A percentile compares a stretch with the other conserved stretches of the same genome.
Evolutionary conservation across 2,113 vertebrate genomes (phyloP).

Genomic region (Paraplagusia blochii): DNA sequence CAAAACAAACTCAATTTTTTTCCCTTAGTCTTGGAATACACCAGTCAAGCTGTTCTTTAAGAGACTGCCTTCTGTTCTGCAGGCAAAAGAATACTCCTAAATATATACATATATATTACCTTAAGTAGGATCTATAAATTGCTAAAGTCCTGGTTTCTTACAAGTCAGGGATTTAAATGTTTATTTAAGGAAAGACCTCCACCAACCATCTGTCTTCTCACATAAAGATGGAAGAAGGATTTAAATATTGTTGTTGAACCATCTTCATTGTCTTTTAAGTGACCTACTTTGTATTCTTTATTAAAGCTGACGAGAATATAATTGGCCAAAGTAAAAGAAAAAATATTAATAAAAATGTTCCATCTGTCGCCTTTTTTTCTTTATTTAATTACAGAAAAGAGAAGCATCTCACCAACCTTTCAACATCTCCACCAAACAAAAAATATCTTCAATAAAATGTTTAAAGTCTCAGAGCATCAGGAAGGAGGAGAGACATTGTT

Average conservation of each 20-base stretch:
- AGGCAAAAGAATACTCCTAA: conserved; percentile 21
- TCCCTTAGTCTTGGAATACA: conserved; percentile 8
- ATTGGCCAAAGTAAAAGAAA: too few species aligned
- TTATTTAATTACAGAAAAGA: not conserved
- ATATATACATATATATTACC: too few species aligned
- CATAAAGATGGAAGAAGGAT: conserved; percentile 15
- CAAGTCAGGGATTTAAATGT: conserved; percentile 7
- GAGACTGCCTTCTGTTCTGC: conserved; percentile 40
- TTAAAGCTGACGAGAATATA: not conserved
- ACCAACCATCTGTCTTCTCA: conserved; percentile 30
- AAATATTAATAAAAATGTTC: too few species aligned
- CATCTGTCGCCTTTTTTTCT: not conserved
- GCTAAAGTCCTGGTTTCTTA: conserved; percentile 1
- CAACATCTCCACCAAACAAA: not conserved
- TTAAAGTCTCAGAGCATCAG: conserved; percentile 15
- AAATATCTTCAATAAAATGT: conserved; percentile 22
- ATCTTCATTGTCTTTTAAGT: not conserved
- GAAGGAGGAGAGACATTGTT: conserved; percentile 19
- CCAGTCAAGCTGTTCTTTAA: conserved; percentile 49
- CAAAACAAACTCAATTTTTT: conserved; percentile 32
- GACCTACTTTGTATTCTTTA: not conserved
- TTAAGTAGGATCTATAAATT: too few species aligned
- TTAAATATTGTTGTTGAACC: conserved; percentile 8
- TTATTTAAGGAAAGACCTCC: not conserved
- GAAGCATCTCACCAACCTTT: too few species aligned